phyloP scores from a whole-genome alignment of 1,140 invertebrate species.

The Hyposmocoma kahamanoa region DNA sequence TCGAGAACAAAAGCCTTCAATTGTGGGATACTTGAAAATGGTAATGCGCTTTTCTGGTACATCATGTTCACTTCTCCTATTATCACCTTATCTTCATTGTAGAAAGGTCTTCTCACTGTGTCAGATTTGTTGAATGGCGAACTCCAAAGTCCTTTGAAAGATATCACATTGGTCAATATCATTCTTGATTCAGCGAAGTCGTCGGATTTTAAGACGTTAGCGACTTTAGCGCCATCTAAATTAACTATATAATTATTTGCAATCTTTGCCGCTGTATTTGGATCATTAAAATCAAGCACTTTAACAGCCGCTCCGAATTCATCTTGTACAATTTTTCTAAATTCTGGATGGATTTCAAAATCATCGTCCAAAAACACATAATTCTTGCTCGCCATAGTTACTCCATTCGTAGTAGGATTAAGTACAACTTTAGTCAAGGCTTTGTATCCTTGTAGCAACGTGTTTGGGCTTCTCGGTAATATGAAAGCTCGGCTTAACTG shows the following conservation, averaged over 20 bases:
- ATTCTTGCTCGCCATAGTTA: slow-evolving; percentile 46
- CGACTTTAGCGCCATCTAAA: slow-evolving; percentile 48
- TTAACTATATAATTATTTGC: slow-evolving; percentile 47
- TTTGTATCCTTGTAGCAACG: slow-evolving; percentile 41
- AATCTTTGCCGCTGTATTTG: slow-evolving; percentile 28
- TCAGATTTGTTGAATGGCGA: slow-evolving; percentile 77
- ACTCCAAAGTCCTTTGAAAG: slow-evolving; percentile 88
- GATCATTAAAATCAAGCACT: slow-evolving; percentile 49
- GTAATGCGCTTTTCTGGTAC: slow-evolving; percentile 69
- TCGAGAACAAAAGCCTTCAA: slow-evolving; percentile 70
- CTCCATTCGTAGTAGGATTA: slow-evolving; percentile 30
- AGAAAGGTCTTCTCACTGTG: slow-evolving; percentile 75
- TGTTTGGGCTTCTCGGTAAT: slow-evolving; percentile 34
- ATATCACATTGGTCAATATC: slow-evolving; percentile 85
- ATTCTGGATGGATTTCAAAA: slow-evolving; percentile 37
- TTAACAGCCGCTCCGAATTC: slow-evolving; percentile 47
- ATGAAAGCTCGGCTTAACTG: slow-evolving; percentile 38
- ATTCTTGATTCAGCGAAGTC: slow-evolving; percentile 76
- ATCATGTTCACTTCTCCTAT: slow-evolving; percentile 76
- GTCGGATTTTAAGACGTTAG: slow-evolving; percentile 52
- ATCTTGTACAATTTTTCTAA: slow-evolving; percentile 25
- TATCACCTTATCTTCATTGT: slow-evolving; percentile 66
- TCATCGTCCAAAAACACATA: slow-evolving; percentile 55
- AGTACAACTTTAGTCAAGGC: slow-evolving; percentile 41
- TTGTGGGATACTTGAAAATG: slow-evolving; percentile 64